Evolutionary conservation across 1,140 invertebrate species (phyloP).

Genomic region (Macrostomum lignano): DNA sequence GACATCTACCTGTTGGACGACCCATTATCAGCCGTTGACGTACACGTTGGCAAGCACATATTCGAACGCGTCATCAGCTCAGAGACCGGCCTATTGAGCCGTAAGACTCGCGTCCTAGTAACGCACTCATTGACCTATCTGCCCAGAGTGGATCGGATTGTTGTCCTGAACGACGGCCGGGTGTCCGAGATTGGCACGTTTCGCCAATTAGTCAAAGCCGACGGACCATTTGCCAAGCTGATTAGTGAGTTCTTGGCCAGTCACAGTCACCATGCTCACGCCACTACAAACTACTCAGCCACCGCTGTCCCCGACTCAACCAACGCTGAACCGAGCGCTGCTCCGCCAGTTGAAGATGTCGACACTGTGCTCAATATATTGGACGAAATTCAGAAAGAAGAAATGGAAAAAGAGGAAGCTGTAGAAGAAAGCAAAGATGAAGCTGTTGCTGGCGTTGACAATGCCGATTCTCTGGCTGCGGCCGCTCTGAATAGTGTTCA

Average conservation of each 20-base stretch:
- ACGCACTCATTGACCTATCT: conserved; percentile 24
- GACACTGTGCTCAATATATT: too few species aligned
- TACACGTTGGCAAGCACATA: conserved; percentile 20
- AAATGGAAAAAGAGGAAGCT: not conserved
- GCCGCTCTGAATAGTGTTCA: too few species aligned
- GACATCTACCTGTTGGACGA: conserved; percentile 43
- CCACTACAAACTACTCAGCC: too few species aligned
- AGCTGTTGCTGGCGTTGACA: too few species aligned
- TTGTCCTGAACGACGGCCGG: conserved; percentile 17
- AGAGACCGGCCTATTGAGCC: conserved; percentile 1
- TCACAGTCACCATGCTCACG: too few species aligned
- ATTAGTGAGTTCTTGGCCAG: conserved; percentile 8
- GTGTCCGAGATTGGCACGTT: conserved; percentile 25
- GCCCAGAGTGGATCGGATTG: conserved; percentile 19
- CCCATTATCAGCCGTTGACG: conserved; percentile 25
- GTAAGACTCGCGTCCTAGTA: conserved; percentile 17
- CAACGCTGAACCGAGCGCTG: too few species aligned
- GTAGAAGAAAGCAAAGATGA: conserved; percentile 1
- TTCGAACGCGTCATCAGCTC: conserved; percentile 23
- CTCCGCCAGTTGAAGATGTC: too few species aligned
- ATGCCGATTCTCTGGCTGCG: too few species aligned
- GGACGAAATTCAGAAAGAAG: conserved; percentile 8
- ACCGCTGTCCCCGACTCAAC: too few species aligned
- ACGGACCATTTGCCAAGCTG: conserved; percentile 21
- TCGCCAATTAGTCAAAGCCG: conserved; percentile 9